phyloP scores from a whole-genome alignment of 2,888 invertebrate genomes.

The Athalia rosae region DNA sequence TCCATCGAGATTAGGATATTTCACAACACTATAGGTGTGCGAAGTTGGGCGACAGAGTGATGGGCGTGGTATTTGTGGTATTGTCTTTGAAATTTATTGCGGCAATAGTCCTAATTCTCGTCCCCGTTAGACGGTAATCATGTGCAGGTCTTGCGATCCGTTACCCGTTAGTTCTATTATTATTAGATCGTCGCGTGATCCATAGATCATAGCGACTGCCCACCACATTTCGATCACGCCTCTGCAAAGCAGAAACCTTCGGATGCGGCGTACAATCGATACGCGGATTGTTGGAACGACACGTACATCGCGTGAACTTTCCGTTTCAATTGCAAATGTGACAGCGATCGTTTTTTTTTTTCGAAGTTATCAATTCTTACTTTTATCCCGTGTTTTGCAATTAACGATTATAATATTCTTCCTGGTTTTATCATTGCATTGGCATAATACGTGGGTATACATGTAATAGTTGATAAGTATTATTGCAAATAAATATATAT shows the following conservation, averaged over 20 bases:
- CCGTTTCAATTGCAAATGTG: constrained; percentile 5
- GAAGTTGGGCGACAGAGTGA: background rate
- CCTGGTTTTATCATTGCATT: too few species aligned
- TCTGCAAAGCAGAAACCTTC: constrained; percentile 26
- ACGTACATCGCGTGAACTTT: constrained; percentile 14
- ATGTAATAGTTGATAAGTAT: background rate
- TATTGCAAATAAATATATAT: background rate
- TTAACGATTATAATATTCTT: too few species aligned
- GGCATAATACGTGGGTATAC: too few species aligned
- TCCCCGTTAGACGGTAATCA: background rate
- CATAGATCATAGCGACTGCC: constrained; percentile 40
- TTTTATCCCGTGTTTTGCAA: background rate
- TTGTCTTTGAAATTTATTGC: background rate
- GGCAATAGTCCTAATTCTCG: constrained; percentile 3
- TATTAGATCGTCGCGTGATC: constrained; percentile 25
- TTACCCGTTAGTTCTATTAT: too few species aligned
- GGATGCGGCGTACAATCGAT: background rate
- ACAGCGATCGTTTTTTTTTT: background rate
- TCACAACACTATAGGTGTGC: background rate
- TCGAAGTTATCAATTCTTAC: background rate
- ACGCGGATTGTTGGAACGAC: background rate
- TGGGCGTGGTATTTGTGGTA: background rate
- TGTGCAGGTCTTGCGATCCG: constrained; percentile 1
- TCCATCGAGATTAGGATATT: background rate
- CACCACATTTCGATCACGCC: constrained; percentile 31